Conservation (phyloP, 2,113 vertebrate genomes). For the Hymenochirus boettgeri region DNA sequence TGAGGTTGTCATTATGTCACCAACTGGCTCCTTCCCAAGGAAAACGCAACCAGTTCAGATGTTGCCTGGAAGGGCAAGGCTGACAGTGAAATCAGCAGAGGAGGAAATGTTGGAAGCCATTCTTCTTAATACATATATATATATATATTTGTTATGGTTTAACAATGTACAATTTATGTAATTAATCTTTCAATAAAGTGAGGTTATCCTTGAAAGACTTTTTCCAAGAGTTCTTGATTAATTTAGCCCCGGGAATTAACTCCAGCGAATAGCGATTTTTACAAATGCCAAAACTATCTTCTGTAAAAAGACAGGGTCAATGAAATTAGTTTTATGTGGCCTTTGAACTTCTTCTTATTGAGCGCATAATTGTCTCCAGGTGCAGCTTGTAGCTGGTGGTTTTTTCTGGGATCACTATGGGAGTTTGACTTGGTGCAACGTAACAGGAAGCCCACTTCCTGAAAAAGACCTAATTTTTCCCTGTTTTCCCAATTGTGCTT, state of each 20-base stretch:
- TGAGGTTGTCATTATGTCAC: slow-evolving; percentile 18
- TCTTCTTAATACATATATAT: not conserved
- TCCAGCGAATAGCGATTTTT: slow-evolving; percentile 48
- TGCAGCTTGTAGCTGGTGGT: slow-evolving; percentile 49
- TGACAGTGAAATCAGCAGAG: too few species aligned
- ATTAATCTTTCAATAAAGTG: slow-evolving; percentile 13
- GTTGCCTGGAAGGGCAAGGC: not conserved
- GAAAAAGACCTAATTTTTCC: slow-evolving; percentile 51
- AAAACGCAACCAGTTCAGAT: not conserved
- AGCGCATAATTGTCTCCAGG: slow-evolving; percentile 61
- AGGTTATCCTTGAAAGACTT: slow-evolving; percentile 2
- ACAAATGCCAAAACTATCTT: slow-evolving; percentile 34
- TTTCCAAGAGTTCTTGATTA: slow-evolving; percentile 36
- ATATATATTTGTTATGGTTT: too few species aligned
- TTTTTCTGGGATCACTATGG: slow-evolving; percentile 49
- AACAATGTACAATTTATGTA: slow-evolving; percentile 4
- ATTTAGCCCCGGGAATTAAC: slow-evolving; percentile 30
- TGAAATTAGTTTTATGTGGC: slow-evolving; percentile 58
- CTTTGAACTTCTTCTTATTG: slow-evolving; percentile 60
- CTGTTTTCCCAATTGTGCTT: slow-evolving; percentile 37
- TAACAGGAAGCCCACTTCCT: slow-evolving; percentile 46
- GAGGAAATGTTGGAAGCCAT: not conserved
- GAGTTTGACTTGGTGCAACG: slow-evolving; percentile 44
- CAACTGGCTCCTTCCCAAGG: not conserved
- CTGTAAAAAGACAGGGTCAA: slow-evolving; percentile 49